phyloP scores from a whole-genome alignment of 2,888 invertebrate genomes.

The Sarcophaga caerulescens region DNA sequence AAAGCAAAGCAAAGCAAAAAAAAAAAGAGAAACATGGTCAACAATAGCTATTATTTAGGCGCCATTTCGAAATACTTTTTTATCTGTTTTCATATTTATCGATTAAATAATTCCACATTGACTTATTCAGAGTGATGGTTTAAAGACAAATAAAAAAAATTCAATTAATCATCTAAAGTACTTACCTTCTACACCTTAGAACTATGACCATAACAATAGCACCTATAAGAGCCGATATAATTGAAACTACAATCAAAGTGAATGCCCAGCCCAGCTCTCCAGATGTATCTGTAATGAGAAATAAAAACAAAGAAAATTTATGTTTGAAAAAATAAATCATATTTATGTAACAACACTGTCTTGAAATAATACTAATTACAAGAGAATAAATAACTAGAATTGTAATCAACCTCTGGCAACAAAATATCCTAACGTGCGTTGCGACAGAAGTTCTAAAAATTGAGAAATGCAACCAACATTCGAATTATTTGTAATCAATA shows the following conservation, averaged over 20 bases:
- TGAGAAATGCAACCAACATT: no score
- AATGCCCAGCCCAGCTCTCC: constrained; percentile 84
- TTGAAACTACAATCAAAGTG: constrained; percentile 87
- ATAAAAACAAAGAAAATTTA: not conserved
- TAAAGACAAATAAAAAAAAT: no score
- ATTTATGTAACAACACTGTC: no score
- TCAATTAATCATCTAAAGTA: constrained; percentile 43
- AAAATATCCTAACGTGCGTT: no score
- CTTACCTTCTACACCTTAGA: constrained; percentile 84
- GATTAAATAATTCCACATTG: not conserved
- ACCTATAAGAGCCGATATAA: constrained; percentile 87
- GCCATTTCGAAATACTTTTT: not conserved
- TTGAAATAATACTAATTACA: no score
- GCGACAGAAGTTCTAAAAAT: no score
- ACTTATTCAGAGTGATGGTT: no score
- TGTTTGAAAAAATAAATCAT: no score
- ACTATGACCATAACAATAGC: constrained; percentile 88
- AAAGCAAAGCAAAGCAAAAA: not conserved
- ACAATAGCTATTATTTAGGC: not conserved
- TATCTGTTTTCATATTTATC: not conserved
- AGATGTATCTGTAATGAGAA: constrained; percentile 77
- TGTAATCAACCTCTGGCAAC: no score
- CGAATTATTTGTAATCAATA: no score
- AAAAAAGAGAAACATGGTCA: not conserved
- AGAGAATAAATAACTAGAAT: no score